phyloP scores from a whole-genome alignment of 2,113 vertebrate genomes.

The sheep (Ovis aries) region DNA sequence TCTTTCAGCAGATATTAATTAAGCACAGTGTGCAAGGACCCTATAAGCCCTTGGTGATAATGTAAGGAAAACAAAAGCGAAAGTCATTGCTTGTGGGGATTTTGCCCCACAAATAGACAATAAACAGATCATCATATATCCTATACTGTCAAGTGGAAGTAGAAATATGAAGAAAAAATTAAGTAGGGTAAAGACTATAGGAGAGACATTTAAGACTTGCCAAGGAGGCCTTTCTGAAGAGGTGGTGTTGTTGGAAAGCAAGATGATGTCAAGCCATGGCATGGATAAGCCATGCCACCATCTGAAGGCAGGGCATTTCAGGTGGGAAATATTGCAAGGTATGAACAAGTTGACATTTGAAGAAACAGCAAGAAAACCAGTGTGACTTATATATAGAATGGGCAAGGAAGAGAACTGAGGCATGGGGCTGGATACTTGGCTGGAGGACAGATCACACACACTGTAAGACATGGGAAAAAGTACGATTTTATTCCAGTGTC shows the following conservation, averaged over 20 bases:
- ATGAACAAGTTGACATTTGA: not conserved
- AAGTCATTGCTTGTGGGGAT: not conserved
- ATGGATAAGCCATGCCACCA: not conserved
- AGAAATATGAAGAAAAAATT: not conserved
- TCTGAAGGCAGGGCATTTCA: not conserved
- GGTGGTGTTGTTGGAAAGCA: not conserved
- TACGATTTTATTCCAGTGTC: not conserved
- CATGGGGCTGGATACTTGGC: not conserved
- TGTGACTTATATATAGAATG: not conserved
- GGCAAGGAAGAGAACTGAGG: not conserved
- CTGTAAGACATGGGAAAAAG: not conserved
- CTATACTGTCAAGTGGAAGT: not conserved
- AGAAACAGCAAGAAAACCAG: not conserved
- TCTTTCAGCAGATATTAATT: not conserved
- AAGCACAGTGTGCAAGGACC: not conserved
- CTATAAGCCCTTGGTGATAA: not conserved
- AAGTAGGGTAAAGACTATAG: not conserved
- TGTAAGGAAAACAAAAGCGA: not conserved
- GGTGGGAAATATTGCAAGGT: not conserved
- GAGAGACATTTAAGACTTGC: not conserved
- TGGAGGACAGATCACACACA: not conserved
- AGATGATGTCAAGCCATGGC: not conserved
- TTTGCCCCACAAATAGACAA: not conserved
- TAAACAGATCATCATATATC: not conserved
- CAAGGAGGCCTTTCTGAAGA: not conserved